phyloP scores from a whole-genome alignment of 1,140 invertebrate genomes.

The Oryzaephilus surinamensis region DNA sequence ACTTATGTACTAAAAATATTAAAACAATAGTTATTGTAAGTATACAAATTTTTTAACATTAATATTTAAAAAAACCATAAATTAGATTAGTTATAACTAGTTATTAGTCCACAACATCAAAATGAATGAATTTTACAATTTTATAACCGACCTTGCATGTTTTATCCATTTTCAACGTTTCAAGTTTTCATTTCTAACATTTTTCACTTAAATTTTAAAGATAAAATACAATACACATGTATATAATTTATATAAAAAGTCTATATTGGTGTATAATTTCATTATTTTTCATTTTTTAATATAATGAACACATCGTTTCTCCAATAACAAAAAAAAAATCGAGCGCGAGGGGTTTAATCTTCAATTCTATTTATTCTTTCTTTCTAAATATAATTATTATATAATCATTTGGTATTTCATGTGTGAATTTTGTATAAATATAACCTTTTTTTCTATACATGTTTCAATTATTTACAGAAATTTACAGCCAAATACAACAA shows the following conservation, averaged over 20 bases:
- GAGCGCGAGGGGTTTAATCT: background rate
- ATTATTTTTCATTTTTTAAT: conserved; percentile 2
- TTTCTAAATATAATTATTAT: background rate
- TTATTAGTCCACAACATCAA: too few species aligned
- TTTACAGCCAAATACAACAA: too few species aligned
- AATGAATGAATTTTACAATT: conserved; percentile 7
- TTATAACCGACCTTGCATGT: conserved; percentile 14
- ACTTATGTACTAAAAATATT: too few species aligned
- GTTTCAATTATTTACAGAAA: too few species aligned
- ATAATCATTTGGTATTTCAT: too few species aligned
- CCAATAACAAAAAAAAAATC: conserved; percentile 1
- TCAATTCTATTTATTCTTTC: background rate
- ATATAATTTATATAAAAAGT: conserved; percentile 9
- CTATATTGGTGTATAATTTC: conserved; percentile 12
- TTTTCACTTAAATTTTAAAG: conserved; percentile 5
- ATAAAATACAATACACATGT: conserved; percentile 4
- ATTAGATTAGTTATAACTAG: too few species aligned
- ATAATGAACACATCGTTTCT: conserved; percentile 16
- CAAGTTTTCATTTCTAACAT: background rate
- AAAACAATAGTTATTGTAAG: too few species aligned
- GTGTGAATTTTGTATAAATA: too few species aligned
- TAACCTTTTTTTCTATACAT: too few species aligned
- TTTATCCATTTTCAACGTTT: conserved; percentile 2
- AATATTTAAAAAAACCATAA: too few species aligned
- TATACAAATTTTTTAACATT: too few species aligned